Conservation (phyloP, 2,113 vertebrate genomes). For the Poicephalus meyeri region DNA sequence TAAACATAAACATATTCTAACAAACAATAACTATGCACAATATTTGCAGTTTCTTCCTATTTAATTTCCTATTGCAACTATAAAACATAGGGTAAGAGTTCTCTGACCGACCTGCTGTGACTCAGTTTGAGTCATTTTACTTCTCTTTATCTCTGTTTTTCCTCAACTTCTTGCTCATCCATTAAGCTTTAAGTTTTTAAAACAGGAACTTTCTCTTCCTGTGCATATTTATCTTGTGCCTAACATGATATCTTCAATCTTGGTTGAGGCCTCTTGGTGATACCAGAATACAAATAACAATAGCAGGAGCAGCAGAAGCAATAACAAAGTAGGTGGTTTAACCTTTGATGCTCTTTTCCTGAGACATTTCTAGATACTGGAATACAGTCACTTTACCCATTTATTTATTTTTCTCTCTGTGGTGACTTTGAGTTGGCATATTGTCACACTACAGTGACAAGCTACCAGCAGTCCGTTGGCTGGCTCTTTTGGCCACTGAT, state of each 20-base stretch:
- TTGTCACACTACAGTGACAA: not conserved
- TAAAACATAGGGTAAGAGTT: not conserved
- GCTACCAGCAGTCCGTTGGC: not conserved
- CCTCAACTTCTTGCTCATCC: conserved; percentile 11
- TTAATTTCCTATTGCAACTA: not conserved
- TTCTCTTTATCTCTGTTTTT: conserved; percentile 33
- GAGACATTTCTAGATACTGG: not conserved
- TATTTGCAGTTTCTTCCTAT: not conserved
- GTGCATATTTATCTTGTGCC: conserved; percentile 54
- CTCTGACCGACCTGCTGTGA: not conserved
- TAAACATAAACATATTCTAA: not conserved
- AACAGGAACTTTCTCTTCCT: conserved; percentile 56
- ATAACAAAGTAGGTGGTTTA: conserved; percentile 53
- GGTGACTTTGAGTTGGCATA: not conserved
- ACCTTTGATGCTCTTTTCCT: conserved; percentile 13
- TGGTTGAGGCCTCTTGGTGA: conserved; percentile 41
- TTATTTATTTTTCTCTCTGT: conserved; percentile 22
- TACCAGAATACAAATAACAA: conserved; percentile 63
- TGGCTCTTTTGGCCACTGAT: not conserved
- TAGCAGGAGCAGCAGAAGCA: conserved; percentile 57
- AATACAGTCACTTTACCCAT: not conserved
- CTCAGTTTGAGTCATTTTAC: conserved; percentile 23
- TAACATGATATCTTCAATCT: not conserved
- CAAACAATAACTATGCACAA: not conserved
- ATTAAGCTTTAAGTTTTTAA: conserved; percentile 10